Evolutionary conservation across 2,797 vertebrate species (phyloP).

Genomic region (Anguilla megastoma): DNA sequence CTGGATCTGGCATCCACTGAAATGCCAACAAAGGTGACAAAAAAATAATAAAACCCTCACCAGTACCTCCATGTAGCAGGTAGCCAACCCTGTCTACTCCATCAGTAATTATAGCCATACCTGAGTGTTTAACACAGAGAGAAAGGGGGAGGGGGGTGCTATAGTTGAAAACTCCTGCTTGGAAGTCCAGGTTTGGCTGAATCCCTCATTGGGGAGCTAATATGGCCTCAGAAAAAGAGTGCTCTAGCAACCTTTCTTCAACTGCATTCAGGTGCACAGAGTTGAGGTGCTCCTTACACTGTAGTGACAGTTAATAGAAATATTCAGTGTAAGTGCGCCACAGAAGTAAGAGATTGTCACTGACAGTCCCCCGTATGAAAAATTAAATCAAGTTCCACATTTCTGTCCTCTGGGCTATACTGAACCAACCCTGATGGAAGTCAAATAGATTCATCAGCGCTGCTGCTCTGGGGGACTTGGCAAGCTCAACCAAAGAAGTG

Average conservation of each 20-base stretch:
- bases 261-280: slow-evolving; percentile 46
- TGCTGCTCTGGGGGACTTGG: slow-evolving; percentile 61
- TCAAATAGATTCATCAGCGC: slow-evolving; percentile 68
- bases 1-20: no score
- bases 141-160: slow-evolving; percentile 13
- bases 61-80: no score
- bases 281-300: slow-evolving; percentile 75
- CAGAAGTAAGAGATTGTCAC: slow-evolving; percentile 60
- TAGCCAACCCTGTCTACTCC: no score
- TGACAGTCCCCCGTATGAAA: slow-evolving; percentile 69
- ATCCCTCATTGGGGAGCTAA: background rate
- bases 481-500: slow-evolving; percentile 76
- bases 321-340: slow-evolving; percentile 77
- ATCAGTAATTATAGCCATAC: no score
- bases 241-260: slow-evolving; percentile 36
- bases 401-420: slow-evolving; percentile 61
- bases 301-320: slow-evolving; percentile 81
- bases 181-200: slow-evolving; percentile 45
- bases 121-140: background rate
- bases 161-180: slow-evolving; percentile 42
- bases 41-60: no score
- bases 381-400: slow-evolving; percentile 78
- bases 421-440: slow-evolving; percentile 70
- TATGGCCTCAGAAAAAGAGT: slow-evolving; percentile 12
- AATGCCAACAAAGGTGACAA: no score